Percentiles rank a stretch among this genome's conserved stretches.
phyloP scores from a whole-genome alignment of 2,113 vertebrate genomes.

The Semnornis frantzii region DNA sequence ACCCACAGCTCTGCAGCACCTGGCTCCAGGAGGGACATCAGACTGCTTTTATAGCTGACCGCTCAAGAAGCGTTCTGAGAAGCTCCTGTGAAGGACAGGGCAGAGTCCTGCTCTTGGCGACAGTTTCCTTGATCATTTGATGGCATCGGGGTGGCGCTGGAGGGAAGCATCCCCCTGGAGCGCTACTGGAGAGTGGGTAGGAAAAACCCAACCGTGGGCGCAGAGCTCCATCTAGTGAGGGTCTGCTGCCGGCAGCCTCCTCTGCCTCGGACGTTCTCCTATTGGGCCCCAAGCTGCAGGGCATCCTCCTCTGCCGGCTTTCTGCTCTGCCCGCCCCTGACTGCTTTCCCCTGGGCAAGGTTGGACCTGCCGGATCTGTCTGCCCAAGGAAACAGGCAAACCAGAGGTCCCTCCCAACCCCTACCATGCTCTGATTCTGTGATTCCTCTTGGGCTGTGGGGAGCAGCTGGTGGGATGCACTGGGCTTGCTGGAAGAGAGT shows the following conservation, averaged over 20 bases:
- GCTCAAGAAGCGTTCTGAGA: accelerated
- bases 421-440: no score
- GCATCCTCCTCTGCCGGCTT: not conserved
- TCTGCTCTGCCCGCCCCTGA: not conserved
- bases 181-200: no score
- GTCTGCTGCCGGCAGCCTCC: not conserved
- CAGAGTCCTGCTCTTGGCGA: not conserved
- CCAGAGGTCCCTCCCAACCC: no score
- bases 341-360: accelerated
- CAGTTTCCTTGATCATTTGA: not conserved
- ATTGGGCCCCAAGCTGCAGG: no score
- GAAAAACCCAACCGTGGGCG: not conserved
- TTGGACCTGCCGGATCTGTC: accelerated
- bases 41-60: accelerated
- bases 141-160: accelerated
- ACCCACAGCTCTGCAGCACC: not conserved
- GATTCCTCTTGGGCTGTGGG: not conserved
- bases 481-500: accelerated
- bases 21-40: accelerated
- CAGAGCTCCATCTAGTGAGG: constrained; percentile 15
- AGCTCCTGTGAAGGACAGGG: not conserved
- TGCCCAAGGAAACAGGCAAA: accelerated
- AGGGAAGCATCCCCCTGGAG: not conserved
- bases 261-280: no score
- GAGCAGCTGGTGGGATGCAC: not conserved